Percentiles rank a stretch among this genome's conserved stretches.
These are phyloP conservation scores for Hoplodrina ambigua DNA, from an alignment of 2,888 invertebrate species.

Conservation along the genomic window DNA sequence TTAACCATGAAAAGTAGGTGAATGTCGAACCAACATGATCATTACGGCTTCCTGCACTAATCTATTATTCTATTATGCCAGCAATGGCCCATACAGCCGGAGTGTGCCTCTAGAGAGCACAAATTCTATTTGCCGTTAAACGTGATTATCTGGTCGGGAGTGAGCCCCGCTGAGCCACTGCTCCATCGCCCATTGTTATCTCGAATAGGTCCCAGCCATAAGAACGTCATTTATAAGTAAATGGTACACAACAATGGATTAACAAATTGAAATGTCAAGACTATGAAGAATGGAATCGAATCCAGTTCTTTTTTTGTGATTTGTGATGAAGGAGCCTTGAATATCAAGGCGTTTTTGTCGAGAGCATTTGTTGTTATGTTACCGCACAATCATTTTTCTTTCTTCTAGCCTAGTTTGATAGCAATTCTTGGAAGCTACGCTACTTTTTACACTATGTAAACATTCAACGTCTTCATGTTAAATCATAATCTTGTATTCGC, in stretches of 20 bases:
- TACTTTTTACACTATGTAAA: slow-evolving; percentile 29
- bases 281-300: slow-evolving; percentile 57
- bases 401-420: slow-evolving; percentile 20
- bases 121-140: slow-evolving; percentile 67
- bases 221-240: slow-evolving; percentile 51
- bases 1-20: slow-evolving; percentile 33
- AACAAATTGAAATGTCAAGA: slow-evolving; percentile 65
- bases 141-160: slow-evolving; percentile 66
- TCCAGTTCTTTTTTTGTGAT: slow-evolving; percentile 40
- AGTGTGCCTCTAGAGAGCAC: slow-evolving; percentile 57
- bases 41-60: slow-evolving; percentile 56
- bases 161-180: slow-evolving; percentile 44
- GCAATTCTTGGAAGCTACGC: slow-evolving; percentile 7
- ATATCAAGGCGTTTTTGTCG: slow-evolving; percentile 29
- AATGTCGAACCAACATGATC: slow-evolving; percentile 70
- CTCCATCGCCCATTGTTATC: slow-evolving; percentile 57
- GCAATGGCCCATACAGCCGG: slow-evolving; percentile 49
- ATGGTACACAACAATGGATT: slow-evolving; percentile 60
- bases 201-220: slow-evolving; percentile 46
- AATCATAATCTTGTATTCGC: slow-evolving; percentile 41
- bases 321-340: slow-evolving; percentile 31
- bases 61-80: slow-evolving; percentile 57
- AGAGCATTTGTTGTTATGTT: slow-evolving; percentile 26
- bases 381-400: slow-evolving; percentile 8
- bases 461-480: slow-evolving; percentile 27